Percentiles rank a stretch among this genome's conserved stretches.
phyloP scores from a whole-genome alignment of 2,888 invertebrate genomes.

The Drosophila setosimentum region DNA sequence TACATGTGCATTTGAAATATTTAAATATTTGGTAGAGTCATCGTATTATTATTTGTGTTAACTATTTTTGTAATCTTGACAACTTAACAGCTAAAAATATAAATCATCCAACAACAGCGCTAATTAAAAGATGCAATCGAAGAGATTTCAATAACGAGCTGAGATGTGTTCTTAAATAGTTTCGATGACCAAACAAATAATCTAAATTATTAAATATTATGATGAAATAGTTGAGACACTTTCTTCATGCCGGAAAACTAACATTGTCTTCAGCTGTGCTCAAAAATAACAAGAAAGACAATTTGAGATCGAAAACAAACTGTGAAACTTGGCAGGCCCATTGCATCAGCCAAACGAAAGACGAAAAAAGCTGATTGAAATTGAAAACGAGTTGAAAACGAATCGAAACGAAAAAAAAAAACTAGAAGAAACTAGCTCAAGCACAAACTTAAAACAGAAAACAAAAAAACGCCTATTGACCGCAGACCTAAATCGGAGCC shows the following conservation, averaged over 20 bases:
- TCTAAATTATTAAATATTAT: constrained; percentile 1
- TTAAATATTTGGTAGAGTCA: not conserved
- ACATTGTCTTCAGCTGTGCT: constrained; percentile 4
- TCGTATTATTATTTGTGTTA: not conserved
- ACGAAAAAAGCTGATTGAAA: not conserved
- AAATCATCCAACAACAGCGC: constrained; percentile 10
- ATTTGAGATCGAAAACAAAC: constrained; percentile 2
- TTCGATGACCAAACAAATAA: not conserved
- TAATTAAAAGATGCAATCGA: constrained; percentile 10
- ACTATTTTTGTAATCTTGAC: not conserved
- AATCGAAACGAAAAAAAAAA: constrained; percentile 10
- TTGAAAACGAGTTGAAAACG: not conserved
- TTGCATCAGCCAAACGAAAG: constrained; percentile 49
- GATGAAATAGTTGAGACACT: constrained; percentile 42
- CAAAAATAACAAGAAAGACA: not conserved
- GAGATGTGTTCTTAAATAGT: not conserved
- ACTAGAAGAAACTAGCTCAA: constrained; percentile 49
- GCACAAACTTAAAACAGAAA: constrained; percentile 33
- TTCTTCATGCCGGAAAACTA: constrained; percentile 41
- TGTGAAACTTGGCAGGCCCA: constrained; percentile 29
- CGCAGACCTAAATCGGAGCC: constrained; percentile 32
- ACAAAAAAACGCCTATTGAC: constrained; percentile 1
- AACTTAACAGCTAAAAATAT: not conserved
- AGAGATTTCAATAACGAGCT: constrained; percentile 6
- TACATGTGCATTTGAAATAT: not conserved